phyloP scores from a whole-genome alignment of 1,140 invertebrate species.

The Zaprionus tsacasi region DNA sequence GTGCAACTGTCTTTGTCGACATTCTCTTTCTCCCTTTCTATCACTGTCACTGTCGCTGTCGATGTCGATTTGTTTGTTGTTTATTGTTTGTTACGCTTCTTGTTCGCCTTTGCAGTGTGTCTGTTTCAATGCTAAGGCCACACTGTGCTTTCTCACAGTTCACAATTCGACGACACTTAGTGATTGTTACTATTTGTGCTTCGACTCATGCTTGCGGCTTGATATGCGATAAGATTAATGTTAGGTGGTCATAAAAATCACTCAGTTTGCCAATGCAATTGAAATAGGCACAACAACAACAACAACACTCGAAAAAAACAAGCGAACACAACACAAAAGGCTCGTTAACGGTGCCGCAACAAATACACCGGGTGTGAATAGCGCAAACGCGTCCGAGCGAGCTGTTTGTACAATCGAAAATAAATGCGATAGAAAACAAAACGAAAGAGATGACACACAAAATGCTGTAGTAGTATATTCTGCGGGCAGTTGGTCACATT shows the following conservation, averaged over 20 bases:
- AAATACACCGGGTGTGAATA: not conserved
- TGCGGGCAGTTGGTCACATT: not conserved
- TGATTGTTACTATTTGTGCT: conserved; percentile 39
- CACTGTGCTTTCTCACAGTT: conserved; percentile 10
- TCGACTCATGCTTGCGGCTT: conserved; percentile 60
- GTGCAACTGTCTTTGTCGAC: conserved; percentile 63
- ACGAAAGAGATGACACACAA: conserved; percentile 1
- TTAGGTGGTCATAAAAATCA: conserved; percentile 45
- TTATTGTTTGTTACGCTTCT: conserved; percentile 5
- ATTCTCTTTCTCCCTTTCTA: conserved; percentile 24
- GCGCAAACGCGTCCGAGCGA: conserved; percentile 22
- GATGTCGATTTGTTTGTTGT: not conserved
- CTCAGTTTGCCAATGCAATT: conserved; percentile 29
- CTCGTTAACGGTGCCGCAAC: conserved; percentile 6
- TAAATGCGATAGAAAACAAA: conserved; percentile 17
- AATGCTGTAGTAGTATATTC: conserved; percentile 8
- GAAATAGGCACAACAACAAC: conserved; percentile 20
- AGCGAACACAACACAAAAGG: not conserved
- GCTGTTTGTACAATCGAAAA: conserved; percentile 10
- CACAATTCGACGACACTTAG: conserved; percentile 37
- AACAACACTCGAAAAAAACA: not conserved
- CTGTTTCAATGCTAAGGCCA: conserved; percentile 12
- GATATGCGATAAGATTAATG: conserved; percentile 65
- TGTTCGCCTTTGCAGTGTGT: not conserved
- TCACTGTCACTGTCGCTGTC: no score